Evolutionary conservation across 2,113 vertebrate genomes (phyloP).

Genomic region (Sardina pilchardus): DNA sequence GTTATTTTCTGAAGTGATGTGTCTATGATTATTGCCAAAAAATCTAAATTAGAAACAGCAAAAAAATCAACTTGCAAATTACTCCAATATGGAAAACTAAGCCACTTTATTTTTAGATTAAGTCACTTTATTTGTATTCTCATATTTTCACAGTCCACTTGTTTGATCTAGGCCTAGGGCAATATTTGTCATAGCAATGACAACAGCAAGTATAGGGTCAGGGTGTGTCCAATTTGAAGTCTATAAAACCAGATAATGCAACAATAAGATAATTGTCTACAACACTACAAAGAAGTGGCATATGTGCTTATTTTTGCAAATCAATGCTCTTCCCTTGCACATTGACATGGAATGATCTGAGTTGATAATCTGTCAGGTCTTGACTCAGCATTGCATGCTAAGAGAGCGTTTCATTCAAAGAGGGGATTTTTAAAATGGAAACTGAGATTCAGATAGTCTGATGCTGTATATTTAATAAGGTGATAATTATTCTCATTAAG

Average conservation of each 20-base stretch:
- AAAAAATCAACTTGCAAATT: too few species aligned
- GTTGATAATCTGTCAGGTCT: background rate
- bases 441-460: background rate
- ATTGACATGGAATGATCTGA: background rate
- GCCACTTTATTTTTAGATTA: background rate
- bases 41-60: background rate
- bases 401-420: background rate
- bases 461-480: background rate
- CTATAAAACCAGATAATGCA: background rate
- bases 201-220: background rate
- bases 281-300: background rate
- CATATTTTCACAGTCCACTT: slow-evolving; percentile 9
- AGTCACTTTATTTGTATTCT: background rate
- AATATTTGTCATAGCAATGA: background rate
- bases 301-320: background rate
- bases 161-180: background rate
- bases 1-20: background rate
- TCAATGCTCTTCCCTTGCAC: background rate
- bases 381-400: background rate
- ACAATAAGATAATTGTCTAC: background rate
- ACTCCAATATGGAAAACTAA: background rate
- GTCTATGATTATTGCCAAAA: background rate
- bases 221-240: background rate
- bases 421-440: background rate
- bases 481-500: background rate